Conservation (phyloP, 2,113 vertebrate genomes). For the Dipodomys stephensi region DNA sequence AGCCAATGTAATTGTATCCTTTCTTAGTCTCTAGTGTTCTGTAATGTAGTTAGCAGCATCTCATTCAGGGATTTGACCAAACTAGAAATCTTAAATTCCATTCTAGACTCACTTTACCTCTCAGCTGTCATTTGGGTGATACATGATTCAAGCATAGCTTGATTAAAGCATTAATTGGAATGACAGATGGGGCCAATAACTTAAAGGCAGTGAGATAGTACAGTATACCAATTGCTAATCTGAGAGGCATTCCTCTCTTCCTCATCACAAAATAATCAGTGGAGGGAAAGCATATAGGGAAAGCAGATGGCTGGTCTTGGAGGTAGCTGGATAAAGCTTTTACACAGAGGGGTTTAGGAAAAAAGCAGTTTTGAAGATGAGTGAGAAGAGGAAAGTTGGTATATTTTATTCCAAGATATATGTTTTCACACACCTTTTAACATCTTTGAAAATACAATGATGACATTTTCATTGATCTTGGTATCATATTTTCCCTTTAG, state of each 20-base stretch:
- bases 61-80: neutral
- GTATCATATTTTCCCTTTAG: neutral
- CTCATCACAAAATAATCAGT: neutral
- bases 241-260: neutral
- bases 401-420: neutral
- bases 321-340: no score
- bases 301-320: no score
- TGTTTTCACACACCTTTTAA: conserved; percentile 19
- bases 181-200: neutral
- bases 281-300: neutral
- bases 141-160: neutral
- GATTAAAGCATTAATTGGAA: neutral
- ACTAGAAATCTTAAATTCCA: neutral
- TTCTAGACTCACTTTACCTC: neutral
- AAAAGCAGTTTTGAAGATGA: neutral
- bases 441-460: neutral
- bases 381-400: neutral
- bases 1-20: neutral
- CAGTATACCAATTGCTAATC: neutral
- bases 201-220: neutral
- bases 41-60: neutral
- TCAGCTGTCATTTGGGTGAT: neutral
- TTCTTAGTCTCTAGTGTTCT: neutral
- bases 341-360: neutral
- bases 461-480: conserved; percentile 10